phyloP scores from a whole-genome alignment of 2,113 vertebrate species.

The Carassius carassius region DNA sequence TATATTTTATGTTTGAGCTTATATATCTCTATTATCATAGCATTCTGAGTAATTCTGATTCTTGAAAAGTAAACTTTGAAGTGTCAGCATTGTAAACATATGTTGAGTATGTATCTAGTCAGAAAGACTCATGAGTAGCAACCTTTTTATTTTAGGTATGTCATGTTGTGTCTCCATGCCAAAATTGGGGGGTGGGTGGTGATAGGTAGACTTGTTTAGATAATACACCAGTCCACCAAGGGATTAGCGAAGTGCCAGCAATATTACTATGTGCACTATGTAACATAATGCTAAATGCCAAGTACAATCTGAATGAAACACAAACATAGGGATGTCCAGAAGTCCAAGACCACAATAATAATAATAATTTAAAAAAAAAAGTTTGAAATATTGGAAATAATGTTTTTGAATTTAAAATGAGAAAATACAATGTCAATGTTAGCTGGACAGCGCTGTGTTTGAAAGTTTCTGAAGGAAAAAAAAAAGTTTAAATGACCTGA shows the following conservation, averaged over 20 bases:
- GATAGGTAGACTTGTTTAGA: constrained; percentile 20
- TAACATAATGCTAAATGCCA: constrained; percentile 20
- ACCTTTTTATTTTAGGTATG: no score
- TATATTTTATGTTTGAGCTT: no score
- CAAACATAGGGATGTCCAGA: background rate
- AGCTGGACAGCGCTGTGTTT: background rate
- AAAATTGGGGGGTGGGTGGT: no score
- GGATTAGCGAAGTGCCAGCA: constrained; percentile 24
- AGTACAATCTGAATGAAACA: constrained; percentile 8
- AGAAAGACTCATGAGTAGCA: no score
- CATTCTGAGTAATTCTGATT: no score
- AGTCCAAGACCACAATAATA: background rate
- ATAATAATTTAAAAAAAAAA: no score
- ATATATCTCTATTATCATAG: no score
- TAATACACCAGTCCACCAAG: constrained; percentile 22
- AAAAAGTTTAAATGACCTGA: background rate
- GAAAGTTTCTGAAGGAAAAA: background rate
- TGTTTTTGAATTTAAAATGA: background rate
- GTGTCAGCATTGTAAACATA: no score
- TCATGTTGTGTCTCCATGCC: no score
- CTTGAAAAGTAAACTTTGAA: no score
- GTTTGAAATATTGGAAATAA: background rate
- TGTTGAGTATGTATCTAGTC: no score
- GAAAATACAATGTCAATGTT: background rate
- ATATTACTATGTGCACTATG: constrained; percentile 1